Conservation (phyloP, 30 jellyfish, hydroid and myxozoan genomes). For the Aurelia aurita complex sp. Pacific region DNA sequence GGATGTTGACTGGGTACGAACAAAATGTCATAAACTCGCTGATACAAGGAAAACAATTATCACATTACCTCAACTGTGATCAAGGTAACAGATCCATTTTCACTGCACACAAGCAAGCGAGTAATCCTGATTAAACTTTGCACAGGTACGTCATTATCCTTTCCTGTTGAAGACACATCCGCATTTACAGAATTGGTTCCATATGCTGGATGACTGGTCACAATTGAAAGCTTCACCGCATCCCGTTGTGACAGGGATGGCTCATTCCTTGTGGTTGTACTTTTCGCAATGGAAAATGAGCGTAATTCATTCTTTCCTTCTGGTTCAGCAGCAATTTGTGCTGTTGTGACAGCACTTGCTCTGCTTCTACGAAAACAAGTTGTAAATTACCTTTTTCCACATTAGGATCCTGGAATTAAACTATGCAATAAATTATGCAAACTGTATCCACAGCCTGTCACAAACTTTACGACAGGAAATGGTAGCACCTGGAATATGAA, state of each 20-base stretch:
- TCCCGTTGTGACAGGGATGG: conserved; percentile 1
- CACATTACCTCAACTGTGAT: conserved; percentile 26
- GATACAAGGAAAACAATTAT: no score
- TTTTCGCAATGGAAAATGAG: conserved; percentile 10
- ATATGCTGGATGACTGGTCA: neutral
- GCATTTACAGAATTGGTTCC: neutral
- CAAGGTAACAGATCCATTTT: conserved; percentile 68
- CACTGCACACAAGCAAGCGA: conserved; percentile 53
- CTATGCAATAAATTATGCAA: no score
- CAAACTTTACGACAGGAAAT: no score
- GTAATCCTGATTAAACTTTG: conserved; percentile 12
- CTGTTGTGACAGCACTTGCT: conserved; percentile 1
- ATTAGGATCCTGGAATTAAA: no score
- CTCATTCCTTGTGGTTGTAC: conserved; percentile 9
- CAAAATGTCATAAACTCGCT: no score
- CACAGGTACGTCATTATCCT: conserved; percentile 2
- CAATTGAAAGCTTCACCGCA: neutral
- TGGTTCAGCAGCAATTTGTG: neutral
- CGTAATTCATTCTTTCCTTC: neutral
- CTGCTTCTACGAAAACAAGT: neutral
- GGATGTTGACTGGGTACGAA: neutral
- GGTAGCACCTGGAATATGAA: no score
- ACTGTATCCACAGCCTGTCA: no score
- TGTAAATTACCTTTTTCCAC: no score
- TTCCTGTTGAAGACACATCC: neutral